These are phyloP conservation scores for Amniataba percoides DNA, from an alignment of 2,797 vertebrate genomes.

Conservation along the genomic window DNA sequence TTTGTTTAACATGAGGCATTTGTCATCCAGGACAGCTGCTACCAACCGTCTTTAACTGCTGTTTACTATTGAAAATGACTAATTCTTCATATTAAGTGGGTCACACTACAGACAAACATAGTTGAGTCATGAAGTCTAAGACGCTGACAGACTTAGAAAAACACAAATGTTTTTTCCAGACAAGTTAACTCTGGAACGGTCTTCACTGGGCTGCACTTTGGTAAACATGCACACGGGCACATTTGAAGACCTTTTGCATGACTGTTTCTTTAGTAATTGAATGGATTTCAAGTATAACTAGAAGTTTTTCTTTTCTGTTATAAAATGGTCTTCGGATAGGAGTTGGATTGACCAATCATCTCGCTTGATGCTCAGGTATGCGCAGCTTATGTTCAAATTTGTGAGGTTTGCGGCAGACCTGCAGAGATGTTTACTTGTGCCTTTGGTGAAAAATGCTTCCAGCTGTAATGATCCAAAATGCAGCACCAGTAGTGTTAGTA, in stretches of 20 bases:
- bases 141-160: slow-evolving; percentile 40
- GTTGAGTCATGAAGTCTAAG: slow-evolving; percentile 52
- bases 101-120: slow-evolving; percentile 56
- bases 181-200: slow-evolving; percentile 4
- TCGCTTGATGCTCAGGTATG: background rate
- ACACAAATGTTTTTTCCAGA: slow-evolving; percentile 44
- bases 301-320: background rate
- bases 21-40: slow-evolving; percentile 61
- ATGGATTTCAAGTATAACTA: background rate
- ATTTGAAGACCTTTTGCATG: background rate
- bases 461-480: background rate
- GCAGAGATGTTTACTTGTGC: background rate
- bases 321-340: background rate
- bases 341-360: background rate
- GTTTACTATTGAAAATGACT: slow-evolving; percentile 74
- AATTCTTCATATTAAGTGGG: slow-evolving; percentile 61
- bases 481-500: background rate
- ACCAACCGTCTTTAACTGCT: slow-evolving; percentile 51
- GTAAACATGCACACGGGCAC: background rate
- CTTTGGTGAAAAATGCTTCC: background rate
- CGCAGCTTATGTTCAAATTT: background rate
- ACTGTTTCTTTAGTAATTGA: background rate
- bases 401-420: background rate
- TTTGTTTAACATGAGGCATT: slow-evolving; percentile 53
- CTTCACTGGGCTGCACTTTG: background rate